phyloP scores from a whole-genome alignment of 2,113 vertebrate species.

The Varanus salvator region DNA sequence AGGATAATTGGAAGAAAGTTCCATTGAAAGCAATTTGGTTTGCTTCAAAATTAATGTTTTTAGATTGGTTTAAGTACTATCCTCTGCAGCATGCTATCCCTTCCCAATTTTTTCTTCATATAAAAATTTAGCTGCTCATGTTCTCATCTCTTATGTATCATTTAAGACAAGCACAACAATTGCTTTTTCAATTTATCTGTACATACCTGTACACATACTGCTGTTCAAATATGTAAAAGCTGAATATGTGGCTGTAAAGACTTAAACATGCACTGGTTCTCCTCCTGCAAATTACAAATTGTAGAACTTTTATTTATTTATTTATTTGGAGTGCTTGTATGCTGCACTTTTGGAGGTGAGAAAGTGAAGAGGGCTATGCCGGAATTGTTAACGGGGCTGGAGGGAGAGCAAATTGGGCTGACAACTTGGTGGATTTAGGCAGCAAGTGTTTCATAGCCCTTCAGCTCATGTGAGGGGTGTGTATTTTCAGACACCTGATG shows the following conservation, averaged over 20 bases:
- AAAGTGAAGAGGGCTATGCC: slow-evolving; percentile 10
- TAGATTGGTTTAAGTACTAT: background rate
- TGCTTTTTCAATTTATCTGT: slow-evolving; percentile 1
- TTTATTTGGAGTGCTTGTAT: too few species aligned
- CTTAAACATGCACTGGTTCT: background rate
- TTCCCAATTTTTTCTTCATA: background rate
- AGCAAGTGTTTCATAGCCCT: background rate
- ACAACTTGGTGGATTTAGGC: slow-evolving; percentile 13
- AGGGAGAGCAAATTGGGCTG: background rate
- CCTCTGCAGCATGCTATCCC: background rate
- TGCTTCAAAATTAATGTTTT: background rate
- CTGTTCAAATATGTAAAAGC: slow-evolving; percentile 15
- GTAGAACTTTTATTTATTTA: slow-evolving; percentile 17
- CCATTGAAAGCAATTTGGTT: slow-evolving; percentile 21
- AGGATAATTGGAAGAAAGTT: slow-evolving; percentile 37
- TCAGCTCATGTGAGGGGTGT: rapidly evolving
- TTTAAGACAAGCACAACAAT: slow-evolving; percentile 27
- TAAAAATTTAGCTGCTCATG: background rate
- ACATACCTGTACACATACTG: background rate
- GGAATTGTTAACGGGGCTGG: background rate
- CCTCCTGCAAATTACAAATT: slow-evolving; percentile 15
- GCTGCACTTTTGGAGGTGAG: rapidly evolving
- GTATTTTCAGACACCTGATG: slow-evolving; percentile 43
- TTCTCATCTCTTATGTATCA: background rate
- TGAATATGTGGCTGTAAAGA: background rate